A percentile compares a stretch with the other conserved stretches of the same genome.
Conservation (phyloP, 2,113 vertebrate species). For the Motacilla alba region DNA sequence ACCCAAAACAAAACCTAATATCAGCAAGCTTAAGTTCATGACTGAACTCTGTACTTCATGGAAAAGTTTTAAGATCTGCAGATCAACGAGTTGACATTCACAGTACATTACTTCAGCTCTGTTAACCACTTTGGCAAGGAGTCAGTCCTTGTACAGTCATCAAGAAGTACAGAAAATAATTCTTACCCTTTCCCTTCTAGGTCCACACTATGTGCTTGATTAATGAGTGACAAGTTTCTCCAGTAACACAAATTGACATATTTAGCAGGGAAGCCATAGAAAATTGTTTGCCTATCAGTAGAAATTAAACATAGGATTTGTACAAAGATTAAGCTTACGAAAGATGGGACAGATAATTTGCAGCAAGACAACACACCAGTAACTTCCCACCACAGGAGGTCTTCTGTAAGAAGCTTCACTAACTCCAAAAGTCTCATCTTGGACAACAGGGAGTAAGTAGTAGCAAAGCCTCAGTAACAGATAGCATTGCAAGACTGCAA, state of each 20-base stretch:
- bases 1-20: background rate
- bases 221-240: background rate
- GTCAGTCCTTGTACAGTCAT: background rate
- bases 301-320: background rate
- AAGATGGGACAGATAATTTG: background rate
- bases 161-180: background rate
- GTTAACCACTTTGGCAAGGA: background rate
- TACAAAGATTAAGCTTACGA: background rate
- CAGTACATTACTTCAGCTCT: background rate
- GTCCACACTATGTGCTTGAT: background rate
- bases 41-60: background rate
- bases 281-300: background rate
- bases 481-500: background rate
- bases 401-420: background rate
- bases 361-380: background rate
- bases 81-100: background rate
- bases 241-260: background rate
- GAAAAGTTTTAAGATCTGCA: background rate
- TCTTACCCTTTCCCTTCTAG: background rate
- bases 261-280: background rate
- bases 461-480: background rate
- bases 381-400: background rate
- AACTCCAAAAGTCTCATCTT: background rate
- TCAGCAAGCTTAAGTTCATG: background rate
- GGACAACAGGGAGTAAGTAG: background rate